These are phyloP conservation scores for Eueremaeus valkanovi DNA, from an alignment of 2,888 invertebrate genomes.

Conservation along the genomic window DNA sequence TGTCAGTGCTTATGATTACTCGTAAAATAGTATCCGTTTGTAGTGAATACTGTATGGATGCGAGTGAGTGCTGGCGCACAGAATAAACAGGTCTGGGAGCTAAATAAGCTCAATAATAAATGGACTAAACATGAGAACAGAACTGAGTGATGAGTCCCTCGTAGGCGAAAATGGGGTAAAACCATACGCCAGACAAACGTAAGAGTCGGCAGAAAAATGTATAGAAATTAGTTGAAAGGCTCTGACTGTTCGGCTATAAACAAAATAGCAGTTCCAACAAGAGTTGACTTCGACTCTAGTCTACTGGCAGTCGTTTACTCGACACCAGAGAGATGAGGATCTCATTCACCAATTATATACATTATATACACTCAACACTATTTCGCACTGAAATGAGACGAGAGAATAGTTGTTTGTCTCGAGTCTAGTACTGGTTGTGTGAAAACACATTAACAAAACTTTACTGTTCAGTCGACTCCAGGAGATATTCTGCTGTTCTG, in stretches of 20 bases:
- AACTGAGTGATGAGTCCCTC: constrained; percentile 13
- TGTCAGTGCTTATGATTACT: constrained; percentile 3
- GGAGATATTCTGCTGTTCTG: no score
- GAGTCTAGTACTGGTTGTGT: no score
- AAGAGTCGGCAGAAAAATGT: background rate
- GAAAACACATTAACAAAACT: no score
- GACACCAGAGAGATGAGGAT: background rate
- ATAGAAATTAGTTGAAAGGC: background rate
- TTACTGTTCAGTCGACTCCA: no score
- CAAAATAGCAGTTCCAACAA: background rate
- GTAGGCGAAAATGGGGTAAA: constrained; percentile 1
- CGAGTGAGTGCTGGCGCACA: background rate
- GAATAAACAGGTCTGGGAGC: background rate
- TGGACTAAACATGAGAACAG: constrained; percentile 10
- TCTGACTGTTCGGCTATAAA: background rate
- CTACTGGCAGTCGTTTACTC: background rate
- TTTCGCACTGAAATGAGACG: no score
- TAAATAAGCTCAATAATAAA: constrained; percentile 16
- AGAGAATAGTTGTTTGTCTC: no score
- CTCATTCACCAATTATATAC: background rate
- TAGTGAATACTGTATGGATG: no score
- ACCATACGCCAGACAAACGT: background rate
- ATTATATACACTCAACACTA: no score
- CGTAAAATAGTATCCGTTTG: constrained; percentile 4
- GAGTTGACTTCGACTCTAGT: no score